phyloP scores from a whole-genome alignment of 2,797 vertebrate genomes.

The Enteromius viviparus region DNA sequence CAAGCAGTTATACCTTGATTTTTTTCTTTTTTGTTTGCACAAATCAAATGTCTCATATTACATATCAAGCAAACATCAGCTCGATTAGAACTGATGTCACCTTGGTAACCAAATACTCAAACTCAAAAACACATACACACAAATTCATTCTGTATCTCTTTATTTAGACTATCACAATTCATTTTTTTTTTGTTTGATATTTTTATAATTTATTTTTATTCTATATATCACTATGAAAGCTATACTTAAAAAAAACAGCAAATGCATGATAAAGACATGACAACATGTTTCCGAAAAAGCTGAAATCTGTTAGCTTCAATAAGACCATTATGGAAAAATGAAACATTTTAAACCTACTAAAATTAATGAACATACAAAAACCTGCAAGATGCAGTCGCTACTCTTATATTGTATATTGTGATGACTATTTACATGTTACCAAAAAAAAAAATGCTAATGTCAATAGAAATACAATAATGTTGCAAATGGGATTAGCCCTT shows the following conservation, averaged over 20 bases:
- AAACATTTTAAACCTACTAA: conserved; percentile 60
- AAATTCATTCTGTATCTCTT: too few species aligned
- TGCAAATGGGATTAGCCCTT: conserved; percentile 79
- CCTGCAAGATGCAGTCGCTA: conserved; percentile 66
- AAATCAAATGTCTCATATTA: not conserved
- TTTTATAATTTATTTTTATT: not conserved
- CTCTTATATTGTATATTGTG: conserved; percentile 68
- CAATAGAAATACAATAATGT: conserved; percentile 86
- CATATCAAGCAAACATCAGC: not conserved
- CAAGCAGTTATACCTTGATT: not conserved
- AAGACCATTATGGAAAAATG: conserved; percentile 66
- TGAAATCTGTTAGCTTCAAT: conserved; percentile 66
- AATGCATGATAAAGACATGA: not conserved
- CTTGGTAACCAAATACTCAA: not conserved
- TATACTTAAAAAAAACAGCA: not conserved
- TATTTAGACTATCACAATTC: not conserved
- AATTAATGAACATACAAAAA: conserved; percentile 72
- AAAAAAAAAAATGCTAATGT: conserved; percentile 79
- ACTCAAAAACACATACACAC: too few species aligned
- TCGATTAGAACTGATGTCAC: not conserved
- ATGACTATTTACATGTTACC: conserved; percentile 81
- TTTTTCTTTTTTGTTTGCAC: not conserved
- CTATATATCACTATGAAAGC: not conserved
- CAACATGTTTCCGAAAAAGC: conserved; percentile 59
- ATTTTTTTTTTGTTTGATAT: not conserved